These are phyloP conservation scores for Amphipyra tragopoginis DNA, from an alignment of 2,888 invertebrate species.

Conservation along the genomic window DNA sequence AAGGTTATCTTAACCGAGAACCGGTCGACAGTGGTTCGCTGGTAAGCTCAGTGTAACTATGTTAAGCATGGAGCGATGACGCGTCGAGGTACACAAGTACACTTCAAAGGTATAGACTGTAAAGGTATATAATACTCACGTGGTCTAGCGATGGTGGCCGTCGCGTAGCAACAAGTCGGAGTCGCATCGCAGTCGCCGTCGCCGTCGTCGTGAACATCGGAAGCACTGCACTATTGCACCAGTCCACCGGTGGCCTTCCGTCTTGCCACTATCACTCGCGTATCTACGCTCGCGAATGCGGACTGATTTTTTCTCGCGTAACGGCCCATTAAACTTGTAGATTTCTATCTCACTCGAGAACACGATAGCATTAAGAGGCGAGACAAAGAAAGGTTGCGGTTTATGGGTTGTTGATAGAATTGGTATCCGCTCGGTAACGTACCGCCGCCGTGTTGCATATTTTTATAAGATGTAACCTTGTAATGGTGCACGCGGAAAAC, in stretches of 20 bases:
- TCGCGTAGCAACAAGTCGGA: slow-evolving; percentile 77
- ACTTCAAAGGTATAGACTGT: slow-evolving; percentile 13
- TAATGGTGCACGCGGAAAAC: slow-evolving; percentile 58
- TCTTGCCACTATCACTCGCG: slow-evolving; percentile 88
- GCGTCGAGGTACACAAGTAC: slow-evolving; percentile 36
- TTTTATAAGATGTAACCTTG: slow-evolving; percentile 83
- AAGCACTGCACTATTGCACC: slow-evolving; percentile 78
- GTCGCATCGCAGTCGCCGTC: slow-evolving; percentile 63
- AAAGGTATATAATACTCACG: slow-evolving; percentile 50
- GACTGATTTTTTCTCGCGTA: slow-evolving; percentile 90
- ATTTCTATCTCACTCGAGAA: slow-evolving; percentile 88
- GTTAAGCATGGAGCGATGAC: slow-evolving; percentile 63
- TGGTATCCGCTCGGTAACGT: slow-evolving; percentile 89
- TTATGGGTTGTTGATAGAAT: slow-evolving; percentile 91
- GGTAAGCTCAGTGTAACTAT: slow-evolving; percentile 60
- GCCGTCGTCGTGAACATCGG: slow-evolving; percentile 43
- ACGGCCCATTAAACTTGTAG: slow-evolving; percentile 90
- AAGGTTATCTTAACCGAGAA: slow-evolving; percentile 55
- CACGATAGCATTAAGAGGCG: slow-evolving; percentile 82
- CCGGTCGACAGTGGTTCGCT: slow-evolving; percentile 44
- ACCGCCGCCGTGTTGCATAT: slow-evolving; percentile 88
- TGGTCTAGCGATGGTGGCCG: slow-evolving; percentile 23
- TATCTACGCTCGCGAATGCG: slow-evolving; percentile 89
- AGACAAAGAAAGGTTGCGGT: slow-evolving; percentile 90
- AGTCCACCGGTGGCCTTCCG: slow-evolving; percentile 77